These are phyloP conservation scores for Alosa alosa DNA, from an alignment of 2,113 vertebrate species.

Conservation along the genomic window DNA sequence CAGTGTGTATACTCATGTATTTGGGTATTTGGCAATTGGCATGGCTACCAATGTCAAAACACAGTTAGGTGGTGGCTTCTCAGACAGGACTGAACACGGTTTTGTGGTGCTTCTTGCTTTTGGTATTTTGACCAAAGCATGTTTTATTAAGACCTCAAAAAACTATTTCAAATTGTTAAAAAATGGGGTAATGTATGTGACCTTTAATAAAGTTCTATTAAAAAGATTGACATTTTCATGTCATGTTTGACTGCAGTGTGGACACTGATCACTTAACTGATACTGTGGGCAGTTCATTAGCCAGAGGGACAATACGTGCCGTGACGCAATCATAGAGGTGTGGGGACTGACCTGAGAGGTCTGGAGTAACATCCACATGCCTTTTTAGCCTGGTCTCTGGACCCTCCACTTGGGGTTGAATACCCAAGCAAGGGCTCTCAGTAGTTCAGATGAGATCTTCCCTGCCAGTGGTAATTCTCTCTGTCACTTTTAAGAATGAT, in stretches of 20 bases:
- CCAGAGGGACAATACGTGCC: constrained; percentile 1
- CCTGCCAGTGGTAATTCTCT: constrained; percentile 33
- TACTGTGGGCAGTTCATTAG: not conserved
- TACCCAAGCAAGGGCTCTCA: not conserved
- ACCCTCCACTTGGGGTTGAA: not conserved
- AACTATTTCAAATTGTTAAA: too few species aligned
- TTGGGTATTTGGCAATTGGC: too few species aligned
- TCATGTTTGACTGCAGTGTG: not conserved
- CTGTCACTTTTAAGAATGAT: not conserved
- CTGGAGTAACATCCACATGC: not conserved
- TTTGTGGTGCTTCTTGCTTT: too few species aligned
- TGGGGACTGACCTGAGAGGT: not conserved
- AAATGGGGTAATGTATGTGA: too few species aligned
- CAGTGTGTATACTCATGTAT: too few species aligned
- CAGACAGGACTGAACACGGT: too few species aligned
- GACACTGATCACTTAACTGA: not conserved
- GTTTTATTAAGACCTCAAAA: too few species aligned
- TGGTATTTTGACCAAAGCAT: too few species aligned
- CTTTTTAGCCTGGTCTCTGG: too few species aligned
- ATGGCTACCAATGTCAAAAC: too few species aligned
- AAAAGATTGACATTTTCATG: not conserved
- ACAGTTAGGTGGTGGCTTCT: too few species aligned
- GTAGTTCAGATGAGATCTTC: constrained; percentile 44
- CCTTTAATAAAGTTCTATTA: too few species aligned
- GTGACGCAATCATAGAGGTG: constrained; percentile 41